Base-by-base conservation (phyloP, 2,888 invertebrate genomes). In the Tipula lateralis region DNA sequence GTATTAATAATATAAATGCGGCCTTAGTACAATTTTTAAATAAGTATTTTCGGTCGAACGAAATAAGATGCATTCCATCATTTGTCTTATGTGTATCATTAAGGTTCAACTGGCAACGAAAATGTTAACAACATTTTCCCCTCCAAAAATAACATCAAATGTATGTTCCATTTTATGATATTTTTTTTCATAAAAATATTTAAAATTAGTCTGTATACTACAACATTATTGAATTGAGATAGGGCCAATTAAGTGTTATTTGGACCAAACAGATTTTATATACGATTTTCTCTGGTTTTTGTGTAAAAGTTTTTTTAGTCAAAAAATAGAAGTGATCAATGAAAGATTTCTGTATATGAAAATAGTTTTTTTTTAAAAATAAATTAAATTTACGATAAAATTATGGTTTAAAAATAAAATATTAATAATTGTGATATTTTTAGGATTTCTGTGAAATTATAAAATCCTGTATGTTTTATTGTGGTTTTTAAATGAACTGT, bases 381-480 rank as follows among this genome's bases (percentile, higher is more conserved):
- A n/a, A n/a, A n/a, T n/a, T n/a, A n/a, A n/a, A 66, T 66, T 66
- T 9, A 66, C 66, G 66, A 66, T 66, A 66, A 66, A 66, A 1
- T 66, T 66, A 66, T 66, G 66, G 9, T 66, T 24, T 66, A 66
- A 66, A 66, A 66, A 66, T 66, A 66, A 66, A 66, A 66, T 66
- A 66, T 50, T 66, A 24, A 66, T 24, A 66, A 66, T 24, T 66
- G 66, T 24, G 66, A 66, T 66, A 66, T 66, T 66, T 66, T 66
- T 66, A 66, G 66, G 66, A 66, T 66, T 66, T 66, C 66, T 66
- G 66, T 66, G 66, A 66, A 66, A 24, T 9, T 66, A 66, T 24
- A 66, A 24, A 24, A 66, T 2, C 19, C 66, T 66, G 66, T 66
- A 50, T 24, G 12, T 24, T 66, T 2, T 1, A 66, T 66, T 66